phyloP scores from a whole-genome alignment of 2,888 invertebrate genomes.

The Drosophila basisetae region DNA sequence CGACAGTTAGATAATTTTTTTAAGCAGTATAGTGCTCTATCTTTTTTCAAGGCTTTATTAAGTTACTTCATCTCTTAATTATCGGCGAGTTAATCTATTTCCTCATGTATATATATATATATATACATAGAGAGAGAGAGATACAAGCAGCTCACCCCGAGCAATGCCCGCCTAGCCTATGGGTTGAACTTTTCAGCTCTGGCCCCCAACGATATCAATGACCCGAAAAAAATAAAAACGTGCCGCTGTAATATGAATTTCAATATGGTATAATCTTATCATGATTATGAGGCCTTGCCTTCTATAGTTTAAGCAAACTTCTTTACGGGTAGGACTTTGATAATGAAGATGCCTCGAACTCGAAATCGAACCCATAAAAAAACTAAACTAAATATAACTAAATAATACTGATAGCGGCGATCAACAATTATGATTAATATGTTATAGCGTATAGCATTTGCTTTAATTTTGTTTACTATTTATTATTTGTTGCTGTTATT shows the following conservation, averaged over 20 bases:
- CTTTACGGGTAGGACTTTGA: conserved; percentile 18
- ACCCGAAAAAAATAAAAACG: conserved; percentile 42
- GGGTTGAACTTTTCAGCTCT: conserved; percentile 43
- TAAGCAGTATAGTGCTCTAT: background rate
- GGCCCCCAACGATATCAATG: conserved; percentile 56
- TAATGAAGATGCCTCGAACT: conserved; percentile 42
- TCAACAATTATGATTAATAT: conserved; percentile 23
- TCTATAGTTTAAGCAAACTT: conserved; percentile 4
- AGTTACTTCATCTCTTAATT: conserved; percentile 43
- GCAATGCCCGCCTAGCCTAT: conserved; percentile 38
- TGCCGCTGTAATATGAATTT: conserved; percentile 41
- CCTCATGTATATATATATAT: conserved; percentile 27
- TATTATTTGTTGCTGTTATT: conserved; percentile 10
- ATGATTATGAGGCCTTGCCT: conserved; percentile 13
- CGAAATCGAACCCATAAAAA: conserved; percentile 30
- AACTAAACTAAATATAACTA: conserved; percentile 9
- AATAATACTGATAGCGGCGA: conserved; percentile 29
- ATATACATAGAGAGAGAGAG: conserved; percentile 21
- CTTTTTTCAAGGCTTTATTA: conserved; percentile 44
- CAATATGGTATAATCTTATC: conserved; percentile 48
- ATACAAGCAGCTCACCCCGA: conserved; percentile 32
- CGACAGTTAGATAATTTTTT: background rate
- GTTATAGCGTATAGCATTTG: conserved; percentile 7
- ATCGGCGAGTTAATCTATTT: conserved; percentile 48
- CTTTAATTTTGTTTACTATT: conserved; percentile 25